Evolutionary conservation across 2,888 invertebrate genomes (phyloP).

Genomic region (Acrocera orbiculus): DNA sequence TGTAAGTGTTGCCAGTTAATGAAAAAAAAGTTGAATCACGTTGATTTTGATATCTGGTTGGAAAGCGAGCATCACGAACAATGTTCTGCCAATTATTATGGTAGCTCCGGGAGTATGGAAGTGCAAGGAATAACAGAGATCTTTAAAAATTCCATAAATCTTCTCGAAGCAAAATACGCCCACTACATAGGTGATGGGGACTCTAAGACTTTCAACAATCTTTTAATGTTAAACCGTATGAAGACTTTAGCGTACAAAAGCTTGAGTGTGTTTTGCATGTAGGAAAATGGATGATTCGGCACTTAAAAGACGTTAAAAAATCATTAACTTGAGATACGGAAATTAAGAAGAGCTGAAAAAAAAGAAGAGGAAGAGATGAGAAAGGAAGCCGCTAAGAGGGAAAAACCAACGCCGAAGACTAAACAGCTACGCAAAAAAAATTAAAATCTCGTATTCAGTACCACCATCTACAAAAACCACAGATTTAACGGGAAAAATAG

Average conservation of each 20-base stretch:
- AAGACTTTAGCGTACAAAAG: constrained; percentile 1
- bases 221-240: background rate
- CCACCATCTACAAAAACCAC: no score
- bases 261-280: constrained; percentile 4
- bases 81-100: background rate
- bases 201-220: constrained; percentile 1
- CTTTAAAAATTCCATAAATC: background rate
- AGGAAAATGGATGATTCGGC: constrained; percentile 1
- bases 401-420: no score
- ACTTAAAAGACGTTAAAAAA: constrained; percentile 1
- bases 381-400: no score
- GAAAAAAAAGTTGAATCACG: no score
- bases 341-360: background rate
- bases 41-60: background rate
- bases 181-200: background rate
- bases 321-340: background rate
- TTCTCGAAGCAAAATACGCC: background rate
- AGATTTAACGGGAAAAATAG: no score
- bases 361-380: no score
- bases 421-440: no score
- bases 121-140: background rate
- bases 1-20: background rate
- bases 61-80: background rate
- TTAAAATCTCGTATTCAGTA: no score
- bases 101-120: background rate